Base-by-base conservation (phyloP, 2,113 vertebrate genomes). In the Amblyopsis rosae region DNA sequence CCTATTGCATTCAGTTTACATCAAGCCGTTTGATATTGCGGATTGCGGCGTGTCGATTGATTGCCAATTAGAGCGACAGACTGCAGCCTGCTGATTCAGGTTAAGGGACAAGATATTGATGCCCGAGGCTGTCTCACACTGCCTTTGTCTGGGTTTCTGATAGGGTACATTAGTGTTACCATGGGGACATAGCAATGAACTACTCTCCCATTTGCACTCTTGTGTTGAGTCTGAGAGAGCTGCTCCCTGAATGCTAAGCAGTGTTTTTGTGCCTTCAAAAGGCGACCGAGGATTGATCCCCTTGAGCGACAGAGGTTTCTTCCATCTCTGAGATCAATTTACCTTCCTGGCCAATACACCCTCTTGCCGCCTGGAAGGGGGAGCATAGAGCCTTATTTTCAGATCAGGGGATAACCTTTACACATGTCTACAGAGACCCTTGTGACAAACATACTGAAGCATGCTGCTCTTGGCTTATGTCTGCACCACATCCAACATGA, bases 191-290 rank as follows among this genome's bases (percentile, higher is more conserved):
- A 68, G 82, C 85, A 91, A 90, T 88, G 80, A 87, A 87, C 63
- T 60, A 0, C 51, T 75, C 77, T 88, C 82, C 58, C 82, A 83
- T 88, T 88, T 87, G 69, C 77, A 76, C 81, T 81, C 60, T 56
- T 77, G 73, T 85, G 72, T 74, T 86, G 75, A 76, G 65, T 72
- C 67, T 1, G 32, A 26, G 11, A 59, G 80, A 75, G 67, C 33
- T 62, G 79, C 83, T 78, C 63, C 80, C 62, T 72, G 86, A 89
- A 92, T 90, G 79, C 76, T 83, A 89, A 90, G 72, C 74, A 82
- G 73, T 48, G 67, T 77, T 69, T 74, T 73, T 75, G 47, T 73
- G 71, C 72, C 83, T 83, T 82, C 81, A 74, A 80, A 86, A 74
- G 63, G 80, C 68, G 78, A 85, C 80, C 75, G 46, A 71, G 73